These are phyloP conservation scores for Otocyon megalotis DNA, from an alignment of 2,113 vertebrate genomes.

Conservation along the genomic window DNA sequence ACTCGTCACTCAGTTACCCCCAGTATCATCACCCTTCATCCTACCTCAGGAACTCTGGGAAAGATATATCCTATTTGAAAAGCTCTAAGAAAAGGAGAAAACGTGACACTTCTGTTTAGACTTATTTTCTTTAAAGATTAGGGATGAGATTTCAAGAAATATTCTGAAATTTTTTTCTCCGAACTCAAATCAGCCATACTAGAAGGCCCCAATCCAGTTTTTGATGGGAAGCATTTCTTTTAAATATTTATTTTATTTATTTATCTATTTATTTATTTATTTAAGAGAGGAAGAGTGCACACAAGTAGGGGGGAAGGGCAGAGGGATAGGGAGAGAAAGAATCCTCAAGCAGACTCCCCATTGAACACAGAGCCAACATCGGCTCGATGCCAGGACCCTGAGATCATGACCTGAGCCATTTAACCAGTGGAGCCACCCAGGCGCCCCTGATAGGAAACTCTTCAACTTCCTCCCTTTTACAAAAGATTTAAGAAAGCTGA, in stretches of 20 bases:
- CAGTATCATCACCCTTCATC: neutral
- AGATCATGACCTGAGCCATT: neutral
- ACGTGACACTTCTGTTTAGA: neutral
- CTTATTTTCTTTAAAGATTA: constrained; percentile 43
- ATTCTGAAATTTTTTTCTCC: neutral
- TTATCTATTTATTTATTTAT: neutral
- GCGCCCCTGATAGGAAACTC: neutral
- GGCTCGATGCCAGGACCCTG: neutral
- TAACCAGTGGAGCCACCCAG: neutral
- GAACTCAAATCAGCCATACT: neutral
- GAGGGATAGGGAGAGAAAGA: neutral
- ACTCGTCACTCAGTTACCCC: neutral
- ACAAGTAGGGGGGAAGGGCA: neutral
- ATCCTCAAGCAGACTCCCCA: neutral
- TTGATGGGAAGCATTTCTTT: neutral
- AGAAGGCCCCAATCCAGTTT: neutral
- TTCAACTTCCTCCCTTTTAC: neutral
- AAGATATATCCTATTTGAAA: constrained; percentile 16
- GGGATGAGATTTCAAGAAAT: neutral
- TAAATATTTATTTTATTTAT: neutral
- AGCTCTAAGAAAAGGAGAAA: neutral
- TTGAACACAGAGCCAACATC: neutral
- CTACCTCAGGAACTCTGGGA: neutral
- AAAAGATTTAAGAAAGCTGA: constrained; percentile 20
- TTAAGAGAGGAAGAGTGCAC: neutral